Evolutionary conservation across 37 sponge, comb jelly and placozoan species (phyloP), one percentile per base, ranked within the genome.

Genomic region (Chondrosia reniformis): DNA sequence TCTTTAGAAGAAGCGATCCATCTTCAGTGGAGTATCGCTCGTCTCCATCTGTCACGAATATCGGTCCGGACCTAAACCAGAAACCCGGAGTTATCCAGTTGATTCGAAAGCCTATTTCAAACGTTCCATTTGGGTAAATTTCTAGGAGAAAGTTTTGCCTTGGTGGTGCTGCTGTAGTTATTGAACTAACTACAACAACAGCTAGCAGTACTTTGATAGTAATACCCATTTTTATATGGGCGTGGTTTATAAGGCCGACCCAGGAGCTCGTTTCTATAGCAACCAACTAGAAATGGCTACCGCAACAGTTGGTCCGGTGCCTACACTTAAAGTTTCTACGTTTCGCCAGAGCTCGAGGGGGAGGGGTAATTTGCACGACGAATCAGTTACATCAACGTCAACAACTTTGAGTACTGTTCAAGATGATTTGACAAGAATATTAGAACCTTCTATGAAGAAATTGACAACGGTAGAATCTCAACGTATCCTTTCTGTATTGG

Each of bases 381-480:
- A 69, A 13, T 69, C 72, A 10, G 10, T 69, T 24, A n/a, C 41
- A 24, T 69, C 72, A 3, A 69, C 72, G 1, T 24, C 72, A 41
- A 69, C n/a, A 24, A 34, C 72, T 19, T 30, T 24, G 2, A 40
- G 36, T 42, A 64, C 62, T 31, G 40, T 55, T 15, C 45, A 69
- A 19, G 92, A 87, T 22, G 85, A 87, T 33, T 74, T 84, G 0
- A 81, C 80, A 24, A 52, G 81, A 43, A 91, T 91, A 49, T 82
- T 97, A 7, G 87, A 83, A 30, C 97, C 97, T 33, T 77, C 95
- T 45, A 87, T 85, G 77, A 97, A 97, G 88, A 97, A 94, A 63
- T 83, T 97, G 30, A 84, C 76, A 0, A 82, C 88, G 5, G 89
- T 97, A 10, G 98, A 97, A 63, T 84, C 93, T n/a, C 98, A 94